phyloP scores from a whole-genome alignment of 2,888 invertebrate species.

The Parnassius smintheus region DNA sequence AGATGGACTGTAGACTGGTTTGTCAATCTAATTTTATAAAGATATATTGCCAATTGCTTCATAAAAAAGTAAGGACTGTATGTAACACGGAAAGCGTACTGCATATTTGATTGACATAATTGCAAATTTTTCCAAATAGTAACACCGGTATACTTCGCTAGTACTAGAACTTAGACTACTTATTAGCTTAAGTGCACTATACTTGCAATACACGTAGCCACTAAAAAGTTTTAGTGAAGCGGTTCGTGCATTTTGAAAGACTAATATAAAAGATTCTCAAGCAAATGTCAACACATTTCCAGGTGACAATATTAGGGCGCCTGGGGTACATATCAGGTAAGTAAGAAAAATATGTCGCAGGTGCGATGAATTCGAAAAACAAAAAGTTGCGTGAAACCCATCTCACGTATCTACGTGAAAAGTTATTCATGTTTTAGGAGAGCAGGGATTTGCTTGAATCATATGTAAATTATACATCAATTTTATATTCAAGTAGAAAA shows the following conservation, averaged over 20 bases:
- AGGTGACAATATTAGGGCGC: conserved; percentile 14
- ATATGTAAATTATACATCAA: neutral
- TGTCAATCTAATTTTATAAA: too few relatives aligned
- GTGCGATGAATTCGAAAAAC: conserved; percentile 17
- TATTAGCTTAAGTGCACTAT: too few relatives aligned
- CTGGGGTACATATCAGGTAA: conserved; percentile 14
- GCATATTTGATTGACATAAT: too few relatives aligned
- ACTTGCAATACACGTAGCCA: too few relatives aligned
- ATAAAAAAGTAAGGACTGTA: too few relatives aligned
- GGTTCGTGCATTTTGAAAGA: conserved; percentile 11
- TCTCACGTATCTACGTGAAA: conserved; percentile 13
- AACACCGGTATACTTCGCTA: too few relatives aligned
- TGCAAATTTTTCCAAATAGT: too few relatives aligned
- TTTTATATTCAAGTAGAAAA: too few relatives aligned
- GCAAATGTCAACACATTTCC: conserved; percentile 17
- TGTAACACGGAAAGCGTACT: too few relatives aligned
- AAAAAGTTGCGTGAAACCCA: conserved; percentile 15
- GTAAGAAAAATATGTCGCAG: conserved; percentile 23
- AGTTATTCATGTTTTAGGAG: conserved; percentile 8
- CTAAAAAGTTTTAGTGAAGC: neutral
- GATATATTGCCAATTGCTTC: too few relatives aligned
- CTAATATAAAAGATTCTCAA: conserved; percentile 22
- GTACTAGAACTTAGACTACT: too few relatives aligned
- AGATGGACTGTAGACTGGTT: too few relatives aligned
- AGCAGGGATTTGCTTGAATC: neutral